Base-by-base conservation (phyloP, 2,888 invertebrate genomes). In the Liopterus haemorrhoidalis region DNA sequence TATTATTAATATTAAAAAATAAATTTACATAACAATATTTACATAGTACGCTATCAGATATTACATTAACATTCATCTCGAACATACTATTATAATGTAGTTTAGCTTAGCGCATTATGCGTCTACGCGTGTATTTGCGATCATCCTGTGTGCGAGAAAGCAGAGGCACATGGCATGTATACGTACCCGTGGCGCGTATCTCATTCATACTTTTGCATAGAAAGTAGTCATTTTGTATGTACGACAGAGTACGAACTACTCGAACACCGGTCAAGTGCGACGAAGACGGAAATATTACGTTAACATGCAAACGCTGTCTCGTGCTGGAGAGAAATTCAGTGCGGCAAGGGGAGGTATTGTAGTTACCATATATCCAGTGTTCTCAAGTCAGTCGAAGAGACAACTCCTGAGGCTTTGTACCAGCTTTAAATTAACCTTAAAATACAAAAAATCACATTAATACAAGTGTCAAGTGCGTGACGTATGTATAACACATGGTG, bases 181-280 rank as follows among this genome's bases (percentile, higher is more conserved):
- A 64, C 61, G 64, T 65, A 65, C 64, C 64, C 65, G 62, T 59
- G 59, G 60, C 62, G 54, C 63, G 68, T 69, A 71, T 72, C 72
- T 73, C 73, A 73, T 75, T 75, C 73, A 73, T 73, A 72, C 72
- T 73, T 74, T 73, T 73, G 71, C 73, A 74, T 74, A 69, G 71
- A 72, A 72, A 73, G 72, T 69, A 70, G 70, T 72, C 70, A 71
- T 70, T 72, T 71, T 62, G 67, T 65, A 68, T 69, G 68, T 66
- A 57, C 62, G 64, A 66, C 60, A 60, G 62, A 63, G 65, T 54
- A 54, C 54, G 58, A 56, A 52, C 52, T 57, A 61, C 58, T 54
- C 50, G 27, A 47, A 49, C 42, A 20, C 48, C 32, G 45, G 55
- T 51, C 54, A 56, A 53, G 60, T 52, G 53, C 55, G 59, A 66